Base-by-base conservation (phyloP, 2,113 vertebrate species). In the Dolichotis patagonum region DNA sequence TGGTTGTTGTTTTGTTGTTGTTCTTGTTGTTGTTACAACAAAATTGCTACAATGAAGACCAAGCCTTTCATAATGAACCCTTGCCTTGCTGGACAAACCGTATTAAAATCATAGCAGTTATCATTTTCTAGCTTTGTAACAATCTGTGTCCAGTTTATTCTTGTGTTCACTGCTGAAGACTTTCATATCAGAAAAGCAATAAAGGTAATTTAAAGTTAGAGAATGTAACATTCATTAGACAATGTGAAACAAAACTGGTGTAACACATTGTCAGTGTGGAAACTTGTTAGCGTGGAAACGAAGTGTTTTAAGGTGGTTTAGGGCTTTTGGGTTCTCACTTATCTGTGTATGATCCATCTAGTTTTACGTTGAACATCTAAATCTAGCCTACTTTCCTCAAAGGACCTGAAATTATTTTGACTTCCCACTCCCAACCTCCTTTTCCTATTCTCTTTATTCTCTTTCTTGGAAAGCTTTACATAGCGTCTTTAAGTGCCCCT, bases 381-480 rank as follows among this genome's bases (percentile, higher is more conserved):
- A 35, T 46, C 62, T 85, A 92, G 88, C 35, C 38, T 67, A 28
- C 32, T 91, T 71, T 26, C 90, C 90, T 85, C 71, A 91, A 91
- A 95, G 78, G 20, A 35, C 86, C n/a, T 71, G 28, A 90, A 96
- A 85, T 92, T 71, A 85, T 65, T 63, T 56, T 46, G 24, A 12
- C 60, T 82, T 43, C 16, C 43, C 8, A 54, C 32, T 4, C 24
- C 73, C 35, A 38, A 12, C 9, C 11, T 71, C 13, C 32, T 52
- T 58, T 63, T 30, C 14, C 60, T 71, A 35, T 41, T 32, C 28
- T 5, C 22, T 73, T 28, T 54, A 60, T 85, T 35, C 49, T 46
- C 69, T 90, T 96, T 94, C 38, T 91, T 87, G 71, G 69, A 86
- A 94, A 94, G 58, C 9, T 82, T 88, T 88, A 43, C 46, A 2